These are phyloP conservation scores for Heteromyza rotundicornis DNA, from an alignment of 2,888 invertebrate species.

Conservation along the genomic window DNA sequence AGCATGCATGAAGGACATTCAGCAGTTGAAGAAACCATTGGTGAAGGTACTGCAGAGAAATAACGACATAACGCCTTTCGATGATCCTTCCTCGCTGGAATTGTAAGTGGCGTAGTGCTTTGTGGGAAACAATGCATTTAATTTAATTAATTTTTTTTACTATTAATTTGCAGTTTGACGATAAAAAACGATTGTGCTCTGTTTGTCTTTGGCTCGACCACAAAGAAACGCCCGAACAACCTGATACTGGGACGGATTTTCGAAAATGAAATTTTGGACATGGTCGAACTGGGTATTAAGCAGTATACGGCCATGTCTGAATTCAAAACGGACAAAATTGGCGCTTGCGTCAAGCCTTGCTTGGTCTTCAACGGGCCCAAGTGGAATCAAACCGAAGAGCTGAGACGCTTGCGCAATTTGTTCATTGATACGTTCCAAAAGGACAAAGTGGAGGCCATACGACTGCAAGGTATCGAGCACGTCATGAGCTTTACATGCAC, in stretches of 20 bases:
- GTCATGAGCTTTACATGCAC: constrained; percentile 87
- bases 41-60: constrained; percentile 77
- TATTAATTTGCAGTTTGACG: constrained; percentile 65
- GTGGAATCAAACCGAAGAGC: constrained; percentile 83
- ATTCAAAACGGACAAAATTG: constrained; percentile 79
- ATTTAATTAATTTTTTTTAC: constrained; percentile 5
- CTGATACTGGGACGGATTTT: constrained; percentile 87
- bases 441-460: constrained; percentile 71
- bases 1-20: constrained; percentile 83
- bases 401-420: constrained; percentile 84
- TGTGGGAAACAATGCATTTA: neutral
- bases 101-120: constrained; percentile 63
- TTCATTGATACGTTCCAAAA: constrained; percentile 89
- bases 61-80: constrained; percentile 92
- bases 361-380: constrained; percentile 89
- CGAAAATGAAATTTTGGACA: constrained; percentile 89
- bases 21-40: constrained; percentile 85
- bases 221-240: constrained; percentile 95
- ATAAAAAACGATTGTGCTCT: constrained; percentile 87
- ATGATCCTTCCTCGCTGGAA: constrained; percentile 84
- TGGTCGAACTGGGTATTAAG: constrained; percentile 93
- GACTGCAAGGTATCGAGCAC: constrained; percentile 93
- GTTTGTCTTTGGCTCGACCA: constrained; percentile 90
- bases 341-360: constrained; percentile 87
- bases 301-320: constrained; percentile 79